Base-by-base conservation (phyloP, 2,797 vertebrate species). In the Taeniopygia guttata region DNA sequence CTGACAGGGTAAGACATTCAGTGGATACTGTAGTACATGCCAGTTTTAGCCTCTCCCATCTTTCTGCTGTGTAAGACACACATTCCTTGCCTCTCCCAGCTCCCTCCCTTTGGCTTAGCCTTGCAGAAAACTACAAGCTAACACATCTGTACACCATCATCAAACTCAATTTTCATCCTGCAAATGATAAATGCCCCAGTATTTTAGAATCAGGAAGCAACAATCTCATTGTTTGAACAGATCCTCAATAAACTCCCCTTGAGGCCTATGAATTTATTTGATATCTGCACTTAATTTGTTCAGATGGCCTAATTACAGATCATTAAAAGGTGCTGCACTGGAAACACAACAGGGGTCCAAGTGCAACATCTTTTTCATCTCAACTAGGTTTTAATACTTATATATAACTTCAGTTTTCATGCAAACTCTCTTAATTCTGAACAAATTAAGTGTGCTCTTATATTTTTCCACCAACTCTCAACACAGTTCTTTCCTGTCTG, bases 401-500 rank as follows among this genome's bases (percentile, higher is more conserved):
- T 12, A 11, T 38, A 70, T 29, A 73, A 51, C 36, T 80, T 55
- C 76, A 86, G 36, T 27, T 55, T 74, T 40, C 74, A 26, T 16
- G 25, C 43, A 38, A 13, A 7, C 15, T 25, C 40, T 74, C 32
- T 25, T 10, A 76, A 49, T 67, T 64, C 18, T 55, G 45, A 95
- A n/a, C 22, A 55, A 56, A 56, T 74, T n/a, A 77, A 52, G 32
- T 13, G 55, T 29, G 48, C 34, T 62, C 92, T 54, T 84, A 75
- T 45, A 72, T 63, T 82, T 90, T 90, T 81, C 90, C 81, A 88
- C 34, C 67, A 85, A 26, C 56, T 76, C 83, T 54, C 52, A 84
- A 81, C 66, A 49, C 23, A 56, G 74, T 42, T 84, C 84, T 84
- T 95, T 95, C 93, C 90, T 88, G 86, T 46, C 74, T 49, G 51